Conservation (phyloP, 2,797 vertebrate genomes). For the Sternarchorhynchus goeldii region DNA sequence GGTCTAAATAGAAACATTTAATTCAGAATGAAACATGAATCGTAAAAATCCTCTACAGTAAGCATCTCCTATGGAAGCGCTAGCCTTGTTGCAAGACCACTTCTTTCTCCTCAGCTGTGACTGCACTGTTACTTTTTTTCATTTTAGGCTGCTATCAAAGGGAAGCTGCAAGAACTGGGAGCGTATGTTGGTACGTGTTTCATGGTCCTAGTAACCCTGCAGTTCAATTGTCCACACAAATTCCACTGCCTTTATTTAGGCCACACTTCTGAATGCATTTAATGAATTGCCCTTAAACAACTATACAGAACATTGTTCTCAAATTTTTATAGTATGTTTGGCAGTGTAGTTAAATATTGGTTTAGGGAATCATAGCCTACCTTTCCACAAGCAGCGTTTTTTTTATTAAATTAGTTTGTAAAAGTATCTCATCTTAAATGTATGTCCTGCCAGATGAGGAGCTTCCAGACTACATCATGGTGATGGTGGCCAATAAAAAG, state of each 20-base stretch:
- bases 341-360: too few relatives aligned
- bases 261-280: not conserved
- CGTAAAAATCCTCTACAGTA: too few relatives aligned
- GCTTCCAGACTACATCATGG: conserved; percentile 99
- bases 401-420: not conserved
- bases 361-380: too few relatives aligned
- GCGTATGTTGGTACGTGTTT: conserved; percentile 92
- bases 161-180: conserved; percentile 94
- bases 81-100: too few relatives aligned
- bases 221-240: not conserved
- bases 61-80: too few relatives aligned
- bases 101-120: too few relatives aligned
- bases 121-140: too few relatives aligned
- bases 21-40: too few relatives aligned
- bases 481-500: conserved; percentile 99
- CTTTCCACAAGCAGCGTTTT: too few relatives aligned
- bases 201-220: not conserved
- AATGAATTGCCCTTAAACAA: too few relatives aligned
- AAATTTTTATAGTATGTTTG: too few relatives aligned
- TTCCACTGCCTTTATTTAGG: not conserved
- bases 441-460: conserved; percentile 85
- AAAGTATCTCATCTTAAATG: not conserved
- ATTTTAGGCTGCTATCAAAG: conserved; percentile 92
- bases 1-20: too few relatives aligned
- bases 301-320: not conserved